A percentile compares a stretch with the other conserved stretches of the same genome.
These are phyloP conservation scores for Dicrurus megarhynchus DNA, from an alignment of 2,113 vertebrate genomes.

Conservation along the genomic window DNA sequence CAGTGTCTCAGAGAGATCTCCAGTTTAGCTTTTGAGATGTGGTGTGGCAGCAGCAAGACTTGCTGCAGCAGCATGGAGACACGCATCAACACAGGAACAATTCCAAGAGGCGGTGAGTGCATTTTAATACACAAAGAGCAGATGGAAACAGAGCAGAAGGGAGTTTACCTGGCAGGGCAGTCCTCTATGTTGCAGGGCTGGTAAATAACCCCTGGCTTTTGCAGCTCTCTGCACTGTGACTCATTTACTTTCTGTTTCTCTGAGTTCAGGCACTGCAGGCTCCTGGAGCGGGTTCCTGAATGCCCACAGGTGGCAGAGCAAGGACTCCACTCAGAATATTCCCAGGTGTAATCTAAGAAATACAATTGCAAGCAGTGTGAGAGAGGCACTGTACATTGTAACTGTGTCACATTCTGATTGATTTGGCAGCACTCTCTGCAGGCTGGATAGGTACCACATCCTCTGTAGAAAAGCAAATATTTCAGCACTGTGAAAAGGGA, in stretches of 20 bases:
- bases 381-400: not conserved
- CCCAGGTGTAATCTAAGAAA: constrained; percentile 80
- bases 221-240: constrained; percentile 72
- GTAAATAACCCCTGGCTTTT: constrained; percentile 62
- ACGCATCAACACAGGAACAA: not conserved
- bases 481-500: not conserved
- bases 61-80: not conserved
- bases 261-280: constrained; percentile 63
- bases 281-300: constrained; percentile 72
- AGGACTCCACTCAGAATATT: constrained; percentile 75
- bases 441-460: not conserved
- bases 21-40: not conserved
- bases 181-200: constrained; percentile 78
- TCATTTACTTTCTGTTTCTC: constrained; percentile 67
- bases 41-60: not conserved
- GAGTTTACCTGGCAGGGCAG: constrained; percentile 83
- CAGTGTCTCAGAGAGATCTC: not conserved
- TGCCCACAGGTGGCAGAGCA: constrained; percentile 87
- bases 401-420: not conserved
- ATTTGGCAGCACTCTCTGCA: not conserved
- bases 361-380: not conserved
- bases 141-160: not conserved
- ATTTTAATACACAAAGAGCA: not conserved
- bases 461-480: not conserved
- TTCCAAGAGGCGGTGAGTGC: not conserved